Evolutionary conservation across 2,888 invertebrate genomes (phyloP), one percentile per base, ranked within the genome.

Genomic region (Parelbella ahira): DNA sequence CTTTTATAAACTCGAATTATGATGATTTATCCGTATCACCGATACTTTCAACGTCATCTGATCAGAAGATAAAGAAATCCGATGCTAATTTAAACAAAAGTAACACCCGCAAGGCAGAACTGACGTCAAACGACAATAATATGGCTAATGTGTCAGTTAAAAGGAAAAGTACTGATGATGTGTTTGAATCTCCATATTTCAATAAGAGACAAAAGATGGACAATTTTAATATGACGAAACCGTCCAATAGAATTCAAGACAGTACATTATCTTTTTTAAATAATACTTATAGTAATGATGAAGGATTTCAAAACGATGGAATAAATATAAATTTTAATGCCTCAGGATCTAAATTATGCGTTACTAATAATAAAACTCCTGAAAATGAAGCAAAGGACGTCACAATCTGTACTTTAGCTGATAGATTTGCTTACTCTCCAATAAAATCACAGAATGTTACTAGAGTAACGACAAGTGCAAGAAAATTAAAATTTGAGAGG

Each of bases 151-250:
- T 4, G 1, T 2, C 49, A 19, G 62, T 29, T 37, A 71, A 81
- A 58, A 67, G 82, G 51, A 82, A 83, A 54, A 49, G 68, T 21
- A 44, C 58, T 44, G 61, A 67, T 23, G 37, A 49, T 1, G 49
- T 60, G 37, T 63, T 58, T 29, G 60, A 66, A 10, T 87, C 87
- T 0, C 83, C 83, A 7, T 84, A 73, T 58, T 88, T 86, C 43
- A 71, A 53, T 49, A 87, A 87, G 50, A 74, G 65, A 51, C 71
- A 33, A 44, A 83, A 84, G 55, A 7, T 76, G 27, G 59, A 68
- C 2, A 54, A 48, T n/a, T n/a, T n/a, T n/a, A n/a, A n/a, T n/a
- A n/a, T n/a, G n/a, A n/a, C n/a, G n/a, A n/a, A n/a, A n/a, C n/a
- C n/a, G n/a, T n/a, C n/a, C n/a, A n/a, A n/a, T n/a, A n/a, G n/a